Evolutionary conservation across 2,797 vertebrate genomes (phyloP), one percentile per base, ranked within the genome.

Genomic region (Zenarchopterus dispar): DNA sequence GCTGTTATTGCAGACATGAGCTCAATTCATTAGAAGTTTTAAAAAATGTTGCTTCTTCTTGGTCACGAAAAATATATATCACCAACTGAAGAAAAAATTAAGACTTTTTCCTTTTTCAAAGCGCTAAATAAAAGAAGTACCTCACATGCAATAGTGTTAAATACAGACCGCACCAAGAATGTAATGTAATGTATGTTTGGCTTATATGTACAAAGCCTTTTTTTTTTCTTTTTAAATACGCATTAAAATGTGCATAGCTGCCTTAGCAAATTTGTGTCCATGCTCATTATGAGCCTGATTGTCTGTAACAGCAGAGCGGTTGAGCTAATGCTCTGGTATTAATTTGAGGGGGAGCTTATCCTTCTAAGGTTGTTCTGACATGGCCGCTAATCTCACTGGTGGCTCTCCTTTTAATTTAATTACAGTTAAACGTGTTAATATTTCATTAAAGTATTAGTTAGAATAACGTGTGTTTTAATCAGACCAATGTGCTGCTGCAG

Each of bases 331-430:
- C 73, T 58, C 70, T 81, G 74, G 70, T 80, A 73, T 84, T 91
- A 76, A 90, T 84, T 81, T 78, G 76, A 70, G 50, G 62, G 68
- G 70, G 60, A 82, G 87, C 82, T 88, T 89, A 90, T 82, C 86
- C 85, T 82, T 65, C 82, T 86, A 78, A 72, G 82, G 84, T 87
- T 86, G 85, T 80, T 76, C 74, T 26, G 75, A 84, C 85, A 73
- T 80, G 83, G 78, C 79, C 70, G 54, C 69, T 93, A 92, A 92
- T 93, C 90, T 87, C 78, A 82, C 69, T 73, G 82, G 80, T 67
- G 47, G 81, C 86, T 88, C 89, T 88, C 85, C 87, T 82, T 90
- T 92, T 90, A 87, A 93, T 92, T 90, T 87, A 91, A 93, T 93
- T 91, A 90, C 85, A 90, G 75, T 85, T 84, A 78, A 85, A 75